Conservation (phyloP, 1,140 invertebrate species). For the Hycleus cichorii region DNA sequence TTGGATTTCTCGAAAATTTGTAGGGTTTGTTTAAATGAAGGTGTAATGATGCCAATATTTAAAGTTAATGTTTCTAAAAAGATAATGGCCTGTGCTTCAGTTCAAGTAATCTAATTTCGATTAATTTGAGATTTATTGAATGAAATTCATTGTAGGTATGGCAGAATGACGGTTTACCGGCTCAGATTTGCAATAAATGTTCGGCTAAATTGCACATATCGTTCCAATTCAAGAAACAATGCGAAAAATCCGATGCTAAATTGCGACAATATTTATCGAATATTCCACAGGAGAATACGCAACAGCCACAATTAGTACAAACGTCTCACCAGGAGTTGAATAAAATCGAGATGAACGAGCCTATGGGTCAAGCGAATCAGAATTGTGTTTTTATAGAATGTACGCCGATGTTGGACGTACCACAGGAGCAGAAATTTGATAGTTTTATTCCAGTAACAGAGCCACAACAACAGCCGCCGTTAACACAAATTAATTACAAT, state of each 20-base stretch:
- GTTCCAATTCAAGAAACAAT: constrained; percentile 43
- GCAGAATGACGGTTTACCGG: constrained; percentile 42
- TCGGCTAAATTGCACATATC: constrained; percentile 42
- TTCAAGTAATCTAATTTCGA: constrained; percentile 32
- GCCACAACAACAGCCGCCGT: constrained; percentile 10
- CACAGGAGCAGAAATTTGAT: constrained; percentile 20
- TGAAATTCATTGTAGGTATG: constrained; percentile 35
- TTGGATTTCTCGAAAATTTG: constrained; percentile 40
- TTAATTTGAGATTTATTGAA: neutral
- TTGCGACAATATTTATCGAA: constrained; percentile 33
- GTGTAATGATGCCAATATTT: constrained; percentile 40
- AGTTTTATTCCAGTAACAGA: constrained; percentile 6
- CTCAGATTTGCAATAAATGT: constrained; percentile 43
- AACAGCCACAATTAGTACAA: constrained; percentile 14
- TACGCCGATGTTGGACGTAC: constrained; percentile 20
- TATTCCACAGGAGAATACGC: constrained; percentile 15
- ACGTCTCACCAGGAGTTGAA: constrained; percentile 17
- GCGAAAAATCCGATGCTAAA: constrained; percentile 41
- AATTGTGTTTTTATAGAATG: constrained; percentile 31
- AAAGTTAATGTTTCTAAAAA: constrained; percentile 42
- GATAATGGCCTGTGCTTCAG: constrained; percentile 41
- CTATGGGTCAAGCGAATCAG: constrained; percentile 6
- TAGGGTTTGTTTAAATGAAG: constrained; percentile 39
- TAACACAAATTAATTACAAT: constrained; percentile 30
- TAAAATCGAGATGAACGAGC: constrained; percentile 8